Evolutionary conservation across 2,113 vertebrate genomes (phyloP).

Genomic region (Gallinago undulata): DNA sequence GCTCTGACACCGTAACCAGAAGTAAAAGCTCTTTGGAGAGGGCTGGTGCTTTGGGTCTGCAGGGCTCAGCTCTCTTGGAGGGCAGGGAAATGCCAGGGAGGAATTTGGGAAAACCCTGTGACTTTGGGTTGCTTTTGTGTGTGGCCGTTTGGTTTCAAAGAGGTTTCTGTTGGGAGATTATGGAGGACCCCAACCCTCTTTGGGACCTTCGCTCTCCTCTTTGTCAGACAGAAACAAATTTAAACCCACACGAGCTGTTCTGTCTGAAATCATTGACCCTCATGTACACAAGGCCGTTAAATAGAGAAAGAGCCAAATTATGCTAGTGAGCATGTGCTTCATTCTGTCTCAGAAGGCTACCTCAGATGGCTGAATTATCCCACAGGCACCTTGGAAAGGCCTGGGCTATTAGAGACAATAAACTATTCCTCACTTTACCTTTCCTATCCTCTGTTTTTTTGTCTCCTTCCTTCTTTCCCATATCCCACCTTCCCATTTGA

Average conservation of each 20-base stretch:
- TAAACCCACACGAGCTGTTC: not conserved
- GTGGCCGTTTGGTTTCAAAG: not conserved
- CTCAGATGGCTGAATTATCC: not conserved
- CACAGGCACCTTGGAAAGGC: not conserved
- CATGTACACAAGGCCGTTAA: constrained; percentile 35
- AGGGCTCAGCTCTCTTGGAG: not conserved
- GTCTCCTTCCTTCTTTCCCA: not conserved
- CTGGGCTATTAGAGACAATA: not conserved
- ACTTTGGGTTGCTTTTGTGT: not conserved
- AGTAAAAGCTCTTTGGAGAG: not conserved
- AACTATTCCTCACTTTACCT: not conserved
- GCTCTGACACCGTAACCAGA: not conserved
- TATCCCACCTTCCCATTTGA: not conserved
- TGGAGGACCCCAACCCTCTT: not conserved
- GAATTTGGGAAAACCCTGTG: not conserved
- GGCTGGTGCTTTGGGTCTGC: not conserved
- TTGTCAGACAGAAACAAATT: not conserved
- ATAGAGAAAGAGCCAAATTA: constrained; percentile 10
- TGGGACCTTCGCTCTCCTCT: not conserved
- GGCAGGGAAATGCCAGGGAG: not conserved
- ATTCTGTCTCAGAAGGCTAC: not conserved
- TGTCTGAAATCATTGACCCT: not conserved
- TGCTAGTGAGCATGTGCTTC: not conserved
- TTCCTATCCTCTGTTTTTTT: not conserved
- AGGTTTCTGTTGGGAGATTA: not conserved